phyloP scores from a whole-genome alignment of 2,888 invertebrate genomes.

The Stomorhina lunata region DNA sequence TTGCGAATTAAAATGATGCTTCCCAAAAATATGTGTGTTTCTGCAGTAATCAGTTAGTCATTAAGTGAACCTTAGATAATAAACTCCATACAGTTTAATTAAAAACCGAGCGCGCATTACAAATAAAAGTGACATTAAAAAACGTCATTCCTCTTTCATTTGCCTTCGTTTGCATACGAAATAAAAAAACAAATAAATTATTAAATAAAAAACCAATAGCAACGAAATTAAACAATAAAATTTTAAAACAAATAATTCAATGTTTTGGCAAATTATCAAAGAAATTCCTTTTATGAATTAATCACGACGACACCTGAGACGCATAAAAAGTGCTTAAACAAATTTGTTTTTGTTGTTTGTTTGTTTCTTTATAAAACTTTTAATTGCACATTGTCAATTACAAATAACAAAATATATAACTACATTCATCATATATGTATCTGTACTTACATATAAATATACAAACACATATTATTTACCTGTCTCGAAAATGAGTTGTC shows the following conservation, averaged over 20 bases:
- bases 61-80: slow-evolving; percentile 46
- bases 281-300: slow-evolving; percentile 62
- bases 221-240: slow-evolving; percentile 23
- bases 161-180: neutral
- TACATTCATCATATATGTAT: too few relatives aligned
- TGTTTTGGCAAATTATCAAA: slow-evolving; percentile 61
- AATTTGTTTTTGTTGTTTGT: neutral
- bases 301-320: slow-evolving; percentile 51
- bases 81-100: slow-evolving; percentile 12
- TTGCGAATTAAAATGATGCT: slow-evolving; percentile 20
- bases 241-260: slow-evolving; percentile 38
- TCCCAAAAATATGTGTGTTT: slow-evolving; percentile 42
- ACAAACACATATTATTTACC: too few relatives aligned
- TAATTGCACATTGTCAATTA: slow-evolving; percentile 42
- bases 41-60: slow-evolving; percentile 55
- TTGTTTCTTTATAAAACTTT: slow-evolving; percentile 26
- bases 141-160: slow-evolving; percentile 20
- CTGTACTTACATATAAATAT: neutral
- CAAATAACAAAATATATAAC: slow-evolving; percentile 22
- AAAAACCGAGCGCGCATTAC: neutral
- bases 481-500: slow-evolving; percentile 72
- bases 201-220: neutral
- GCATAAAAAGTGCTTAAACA: slow-evolving; percentile 44
- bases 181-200: neutral
- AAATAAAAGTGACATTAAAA: neutral